Percentiles rank a stretch among this genome's conserved stretches.
Conservation (phyloP, 1,140 invertebrate species). For the Ectropis grisescens region DNA sequence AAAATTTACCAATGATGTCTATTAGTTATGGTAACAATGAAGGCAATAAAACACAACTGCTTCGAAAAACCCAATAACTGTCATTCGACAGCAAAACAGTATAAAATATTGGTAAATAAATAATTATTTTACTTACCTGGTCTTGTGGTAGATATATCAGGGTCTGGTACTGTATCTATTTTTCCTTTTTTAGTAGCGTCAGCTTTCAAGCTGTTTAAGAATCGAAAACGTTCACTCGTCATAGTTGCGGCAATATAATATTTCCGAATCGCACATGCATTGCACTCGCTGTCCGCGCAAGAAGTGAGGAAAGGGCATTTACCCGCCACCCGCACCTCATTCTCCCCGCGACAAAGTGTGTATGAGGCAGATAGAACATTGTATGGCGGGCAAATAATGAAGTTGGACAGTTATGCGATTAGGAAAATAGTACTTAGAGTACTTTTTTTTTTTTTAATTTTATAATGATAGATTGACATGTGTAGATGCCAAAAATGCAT, state of each 20-base stretch:
- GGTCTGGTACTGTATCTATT: conserved; percentile 1
- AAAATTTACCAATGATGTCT: not conserved
- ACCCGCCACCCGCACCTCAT: conserved; percentile 3
- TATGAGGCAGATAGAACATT: conserved; percentile 1
- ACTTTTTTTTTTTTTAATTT: conserved; percentile 1
- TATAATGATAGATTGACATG: conserved; percentile 2
- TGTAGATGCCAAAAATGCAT: conserved; percentile 5
- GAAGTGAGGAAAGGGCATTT: conserved; percentile 2
- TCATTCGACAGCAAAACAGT: too few relatives aligned
- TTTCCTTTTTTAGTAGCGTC: conserved; percentile 1
- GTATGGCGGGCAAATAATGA: conserved; percentile 1
- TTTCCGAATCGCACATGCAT: conserved; percentile 1
- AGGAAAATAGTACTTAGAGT: conserved; percentile 3
- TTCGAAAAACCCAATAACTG: too few relatives aligned
- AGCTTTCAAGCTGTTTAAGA: conserved; percentile 1
- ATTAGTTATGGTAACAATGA: not conserved
- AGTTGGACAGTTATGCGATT: conserved; percentile 1
- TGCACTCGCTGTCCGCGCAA: conserved; percentile 2
- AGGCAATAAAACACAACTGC: too few relatives aligned
- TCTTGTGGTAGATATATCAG: conserved; percentile 1
- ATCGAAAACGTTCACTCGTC: conserved; percentile 2
- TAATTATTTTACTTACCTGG: conserved; percentile 2
- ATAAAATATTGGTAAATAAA: too few relatives aligned
- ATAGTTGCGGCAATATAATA: conserved; percentile 1
- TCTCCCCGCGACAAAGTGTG: conserved; percentile 5